A percentile compares a stretch with the other conserved stretches of the same genome.
Conservation (phyloP, 2,113 vertebrate genomes). For the Strigops habroptila region DNA sequence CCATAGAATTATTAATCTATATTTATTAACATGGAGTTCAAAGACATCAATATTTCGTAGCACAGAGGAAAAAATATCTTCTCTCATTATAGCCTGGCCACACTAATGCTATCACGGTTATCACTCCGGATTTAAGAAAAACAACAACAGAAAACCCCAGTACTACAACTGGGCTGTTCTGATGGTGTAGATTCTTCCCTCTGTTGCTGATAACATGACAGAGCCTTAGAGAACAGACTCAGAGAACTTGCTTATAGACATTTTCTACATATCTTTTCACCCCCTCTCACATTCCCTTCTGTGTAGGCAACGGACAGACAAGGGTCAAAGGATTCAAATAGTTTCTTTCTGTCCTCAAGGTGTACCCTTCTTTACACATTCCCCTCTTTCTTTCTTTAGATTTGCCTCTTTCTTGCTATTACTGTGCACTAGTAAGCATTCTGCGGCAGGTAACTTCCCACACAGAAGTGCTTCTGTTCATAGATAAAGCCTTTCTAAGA, state of each 20-base stretch:
- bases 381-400: neutral
- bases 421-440: neutral
- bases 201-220: neutral
- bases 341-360: neutral
- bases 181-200: neutral
- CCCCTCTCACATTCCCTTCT: neutral
- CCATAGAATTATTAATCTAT: neutral
- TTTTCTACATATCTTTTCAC: neutral
- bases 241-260: neutral
- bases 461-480: neutral
- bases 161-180: neutral
- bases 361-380: neutral
- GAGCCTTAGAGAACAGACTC: neutral
- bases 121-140: neutral
- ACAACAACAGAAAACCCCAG: neutral
- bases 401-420: neutral
- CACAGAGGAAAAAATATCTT: neutral
- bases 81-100: neutral
- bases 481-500: neutral
- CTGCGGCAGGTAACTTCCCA: neutral
- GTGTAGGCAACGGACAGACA: neutral
- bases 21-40: constrained; percentile 9
- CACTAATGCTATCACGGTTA: neutral
- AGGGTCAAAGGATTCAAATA: neutral
- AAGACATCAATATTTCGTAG: neutral